Evolutionary conservation across 2,797 vertebrate species (phyloP).

Genomic region (Hyperoplus immaculatus): DNA sequence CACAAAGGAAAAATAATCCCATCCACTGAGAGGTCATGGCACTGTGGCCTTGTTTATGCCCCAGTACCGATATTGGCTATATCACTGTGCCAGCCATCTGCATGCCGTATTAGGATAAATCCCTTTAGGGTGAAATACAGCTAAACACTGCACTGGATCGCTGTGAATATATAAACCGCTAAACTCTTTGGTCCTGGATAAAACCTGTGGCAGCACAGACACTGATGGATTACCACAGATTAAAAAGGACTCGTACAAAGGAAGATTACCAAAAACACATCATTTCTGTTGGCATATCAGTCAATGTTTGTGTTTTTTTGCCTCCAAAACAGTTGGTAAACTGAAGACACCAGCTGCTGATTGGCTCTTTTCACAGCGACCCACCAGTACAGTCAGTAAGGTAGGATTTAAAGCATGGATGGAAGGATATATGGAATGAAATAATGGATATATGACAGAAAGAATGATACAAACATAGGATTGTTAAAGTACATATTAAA

Average conservation of each 20-base stretch:
- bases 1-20: conserved; percentile 22
- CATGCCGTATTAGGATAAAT: conserved; percentile 59
- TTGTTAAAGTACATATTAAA: background rate
- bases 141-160: conserved; percentile 48
- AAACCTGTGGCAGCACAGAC: conserved; percentile 46
- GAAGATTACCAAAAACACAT: conserved; percentile 36
- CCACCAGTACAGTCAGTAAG: background rate
- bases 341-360: background rate
- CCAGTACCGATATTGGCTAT: conserved; percentile 59
- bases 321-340: background rate
- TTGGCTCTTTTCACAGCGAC: background rate
- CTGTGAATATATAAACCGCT: conserved; percentile 45
- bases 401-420: background rate
- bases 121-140: conserved; percentile 65
- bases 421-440: background rate
- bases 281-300: conserved; percentile 1
- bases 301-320: background rate
- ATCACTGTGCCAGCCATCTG: conserved; percentile 60
- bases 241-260: conserved; percentile 43
- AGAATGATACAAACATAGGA: background rate
- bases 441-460: background rate
- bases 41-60: conserved; percentile 24
- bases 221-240: conserved; percentile 70
- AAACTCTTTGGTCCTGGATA: conserved; percentile 32
- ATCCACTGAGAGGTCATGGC: conserved; percentile 13